Evolutionary conservation across 1,140 invertebrate genomes (phyloP).

Genomic region (Lasioglossum albipes): DNA sequence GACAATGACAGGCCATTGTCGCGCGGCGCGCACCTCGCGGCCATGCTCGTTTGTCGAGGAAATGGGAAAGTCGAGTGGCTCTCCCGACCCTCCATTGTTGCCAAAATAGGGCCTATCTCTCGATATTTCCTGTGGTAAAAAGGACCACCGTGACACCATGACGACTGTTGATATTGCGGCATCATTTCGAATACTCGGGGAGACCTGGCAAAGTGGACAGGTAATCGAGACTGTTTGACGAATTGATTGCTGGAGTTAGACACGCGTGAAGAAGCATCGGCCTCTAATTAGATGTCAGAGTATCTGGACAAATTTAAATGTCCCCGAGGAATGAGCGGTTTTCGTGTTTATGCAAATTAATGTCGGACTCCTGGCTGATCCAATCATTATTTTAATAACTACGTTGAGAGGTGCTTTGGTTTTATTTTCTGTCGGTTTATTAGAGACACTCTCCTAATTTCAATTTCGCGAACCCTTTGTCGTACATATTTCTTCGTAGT

Average conservation of each 20-base stretch:
- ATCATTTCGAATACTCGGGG: background rate
- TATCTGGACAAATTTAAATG: too few species aligned
- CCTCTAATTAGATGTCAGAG: too few species aligned
- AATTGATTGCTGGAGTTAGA: background rate
- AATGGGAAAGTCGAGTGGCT: slow-evolving; percentile 67
- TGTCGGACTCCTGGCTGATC: too few species aligned
- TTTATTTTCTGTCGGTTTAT: too few species aligned
- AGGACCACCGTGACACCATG: slow-evolving; percentile 7
- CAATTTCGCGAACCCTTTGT: too few species aligned
- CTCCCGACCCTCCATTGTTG: slow-evolving; percentile 57
- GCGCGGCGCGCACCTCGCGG: slow-evolving; percentile 36
- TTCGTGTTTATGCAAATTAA: too few species aligned
- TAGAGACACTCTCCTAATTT: too few species aligned
- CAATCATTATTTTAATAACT: too few species aligned
- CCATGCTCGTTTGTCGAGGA: slow-evolving; percentile 59
- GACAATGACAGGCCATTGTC: slow-evolving; percentile 62
- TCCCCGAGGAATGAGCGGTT: too few species aligned
- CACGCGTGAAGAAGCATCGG: too few species aligned
- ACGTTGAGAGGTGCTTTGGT: too few species aligned
- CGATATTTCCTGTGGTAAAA: slow-evolving; percentile 52
- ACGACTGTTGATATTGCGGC: slow-evolving; percentile 18
- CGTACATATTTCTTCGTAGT: too few species aligned
- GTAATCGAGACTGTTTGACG: background rate
- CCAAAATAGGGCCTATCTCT: slow-evolving; percentile 41
- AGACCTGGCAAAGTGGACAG: background rate